These are phyloP conservation scores for Sminthurides bifidus DNA, from an alignment of 1,140 invertebrate genomes.

Conservation along the genomic window DNA sequence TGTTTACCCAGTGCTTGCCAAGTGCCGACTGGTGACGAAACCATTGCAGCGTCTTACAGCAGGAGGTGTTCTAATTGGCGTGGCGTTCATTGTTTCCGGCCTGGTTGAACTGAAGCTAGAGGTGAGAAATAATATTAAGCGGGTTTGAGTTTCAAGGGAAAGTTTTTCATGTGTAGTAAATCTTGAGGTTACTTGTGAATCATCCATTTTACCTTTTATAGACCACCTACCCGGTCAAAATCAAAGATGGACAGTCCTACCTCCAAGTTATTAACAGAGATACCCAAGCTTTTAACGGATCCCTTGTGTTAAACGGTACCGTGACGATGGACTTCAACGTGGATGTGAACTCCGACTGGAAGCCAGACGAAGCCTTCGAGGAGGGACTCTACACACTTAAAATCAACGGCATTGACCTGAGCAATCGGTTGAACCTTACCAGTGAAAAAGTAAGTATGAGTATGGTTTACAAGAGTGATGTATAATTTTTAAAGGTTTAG, in stretches of 20 bases:
- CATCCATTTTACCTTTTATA: constrained; percentile 35
- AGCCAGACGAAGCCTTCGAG: too few relatives aligned
- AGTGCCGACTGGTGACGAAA: constrained; percentile 32
- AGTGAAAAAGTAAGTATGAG: too few relatives aligned
- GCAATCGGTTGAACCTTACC: too few relatives aligned
- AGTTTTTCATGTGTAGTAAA: background rate
- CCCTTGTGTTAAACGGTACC: too few relatives aligned
- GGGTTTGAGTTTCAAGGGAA: background rate
- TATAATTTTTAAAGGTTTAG: too few relatives aligned
- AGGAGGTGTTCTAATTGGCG: constrained; percentile 65
- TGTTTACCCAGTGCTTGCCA: constrained; percentile 37
- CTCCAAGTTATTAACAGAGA: constrained; percentile 55
- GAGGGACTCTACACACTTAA: too few relatives aligned
- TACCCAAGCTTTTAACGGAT: background rate
- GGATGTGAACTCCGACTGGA: too few relatives aligned
- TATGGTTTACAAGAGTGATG: too few relatives aligned
- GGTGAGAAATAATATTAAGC: constrained; percentile 24
- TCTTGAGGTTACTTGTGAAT: background rate
- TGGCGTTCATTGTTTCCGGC: constrained; percentile 78
- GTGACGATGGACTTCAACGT: too few relatives aligned
- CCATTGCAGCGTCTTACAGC: constrained; percentile 63
- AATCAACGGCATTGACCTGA: too few relatives aligned
- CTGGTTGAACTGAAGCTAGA: constrained; percentile 68
- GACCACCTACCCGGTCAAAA: constrained; percentile 53
- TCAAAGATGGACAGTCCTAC: constrained; percentile 47